Base-by-base conservation (phyloP, 2,797 vertebrate genomes). In the Ciconia nigra region DNA sequence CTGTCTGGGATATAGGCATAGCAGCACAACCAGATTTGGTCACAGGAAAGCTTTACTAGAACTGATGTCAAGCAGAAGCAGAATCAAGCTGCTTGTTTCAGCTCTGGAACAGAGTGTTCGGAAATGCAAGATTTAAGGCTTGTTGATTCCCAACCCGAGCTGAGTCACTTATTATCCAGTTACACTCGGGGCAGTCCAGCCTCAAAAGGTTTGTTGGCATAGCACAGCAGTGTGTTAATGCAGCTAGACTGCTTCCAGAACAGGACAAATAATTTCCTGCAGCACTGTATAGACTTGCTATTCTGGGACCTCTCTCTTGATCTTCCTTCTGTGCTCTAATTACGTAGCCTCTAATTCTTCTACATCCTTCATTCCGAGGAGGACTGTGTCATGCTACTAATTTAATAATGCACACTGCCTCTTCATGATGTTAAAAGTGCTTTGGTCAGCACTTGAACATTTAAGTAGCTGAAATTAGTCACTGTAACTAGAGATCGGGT, bases 11-110 rank as follows among this genome's bases (percentile, higher is more conserved):
- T 70, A n/a, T 1, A 82, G 66, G 85, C 83, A n/a, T 57, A 86
- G 66, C 90, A 76, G 66, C 4, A 5, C 42, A 83, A 69, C 10
- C 57, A 90, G 77, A 82, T 93, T 70, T 15, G 20, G 74, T 90
- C 93, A 93, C 58, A 54, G 77, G 37, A 92, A 89, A 94, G 77
- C 86, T 95, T 93, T 74, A 37, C 83, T 62, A 79, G 85, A 92
- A 72, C 80, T 89, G 37, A 83, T n/a, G 62, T 89, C 51, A 76
- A 73, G 62, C 70, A 95, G 83, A 81, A 79, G 61, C 0, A 0
- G 77, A 95, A 96, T 95, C 93, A 88, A 93, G 80, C 88, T 86
- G 61, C 86, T 88, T 86, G 72, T 94, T 96, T 95, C 77, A 81
- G 80, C 62, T 84, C 73, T 84, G 89, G 93, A 91, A 87, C 78